Percentiles rank a stretch among this genome's conserved stretches.
Conservation (phyloP, 2,888 invertebrate species). For the Stictocephala bisonia region DNA sequence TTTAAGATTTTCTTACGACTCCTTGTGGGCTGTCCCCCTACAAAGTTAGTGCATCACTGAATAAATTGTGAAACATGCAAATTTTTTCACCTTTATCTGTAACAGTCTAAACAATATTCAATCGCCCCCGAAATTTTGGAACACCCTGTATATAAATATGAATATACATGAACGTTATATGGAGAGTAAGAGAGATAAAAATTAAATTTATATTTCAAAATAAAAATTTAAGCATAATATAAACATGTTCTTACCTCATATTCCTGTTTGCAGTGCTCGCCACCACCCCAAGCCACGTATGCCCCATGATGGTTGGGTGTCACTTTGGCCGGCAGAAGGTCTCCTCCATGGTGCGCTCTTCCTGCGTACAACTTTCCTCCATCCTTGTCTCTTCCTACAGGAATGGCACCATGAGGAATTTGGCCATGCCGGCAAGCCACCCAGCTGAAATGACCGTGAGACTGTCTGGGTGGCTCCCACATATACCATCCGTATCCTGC, state of each 20-base stretch:
- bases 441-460: conserved; percentile 54
- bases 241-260: conserved; percentile 62
- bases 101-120: too few species aligned
- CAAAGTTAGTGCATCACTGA: too few species aligned
- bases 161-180: too few species aligned
- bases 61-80: too few species aligned
- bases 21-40: too few species aligned
- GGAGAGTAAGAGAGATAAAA: too few species aligned
- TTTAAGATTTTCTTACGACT: too few species aligned
- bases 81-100: too few species aligned
- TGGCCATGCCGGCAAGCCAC: conserved; percentile 62
- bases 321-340: conserved; percentile 62
- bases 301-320: conserved; percentile 57
- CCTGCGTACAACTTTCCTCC: conserved; percentile 81
- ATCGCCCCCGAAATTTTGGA: too few species aligned
- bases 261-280: conserved; percentile 56
- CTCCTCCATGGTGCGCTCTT: conserved; percentile 64
- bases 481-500: conserved; percentile 22
- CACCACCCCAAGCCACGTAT: conserved; percentile 58
- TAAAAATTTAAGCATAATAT: too few species aligned
- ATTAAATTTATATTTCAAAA: too few species aligned
- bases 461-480: not conserved
- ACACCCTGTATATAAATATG: too few species aligned
- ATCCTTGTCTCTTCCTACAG: conserved; percentile 76
- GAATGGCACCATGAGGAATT: conserved; percentile 69